A percentile compares a stretch with the other conserved stretches of the same genome.
Conservation (phyloP, 2,113 vertebrate genomes). For the Sterrhoptilus dennistouni region DNA sequence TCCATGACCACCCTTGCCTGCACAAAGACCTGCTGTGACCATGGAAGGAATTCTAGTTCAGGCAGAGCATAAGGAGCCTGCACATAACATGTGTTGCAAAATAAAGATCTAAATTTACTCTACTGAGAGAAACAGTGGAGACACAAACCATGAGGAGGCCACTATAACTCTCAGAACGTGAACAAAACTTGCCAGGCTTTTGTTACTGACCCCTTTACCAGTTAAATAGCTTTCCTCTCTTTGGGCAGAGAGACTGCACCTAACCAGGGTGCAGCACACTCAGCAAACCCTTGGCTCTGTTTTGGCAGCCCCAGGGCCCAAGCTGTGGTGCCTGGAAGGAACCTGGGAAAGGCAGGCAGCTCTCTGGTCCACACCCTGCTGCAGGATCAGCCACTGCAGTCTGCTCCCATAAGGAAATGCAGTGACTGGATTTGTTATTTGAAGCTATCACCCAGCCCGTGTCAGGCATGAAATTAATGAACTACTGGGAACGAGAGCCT, state of each 20-base stretch:
- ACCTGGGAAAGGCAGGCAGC: neutral
- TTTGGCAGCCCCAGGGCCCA: neutral
- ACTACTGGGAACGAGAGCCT: neutral
- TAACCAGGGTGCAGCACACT: neutral
- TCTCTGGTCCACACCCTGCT: neutral
- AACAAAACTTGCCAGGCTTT: neutral
- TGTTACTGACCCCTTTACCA: neutral
- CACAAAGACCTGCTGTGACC: neutral
- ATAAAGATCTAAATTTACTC: neutral
- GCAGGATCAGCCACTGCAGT: neutral
- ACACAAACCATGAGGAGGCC: rapidly evolving
- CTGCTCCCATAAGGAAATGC: neutral
- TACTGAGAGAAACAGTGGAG: neutral
- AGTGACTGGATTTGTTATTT: neutral
- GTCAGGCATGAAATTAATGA: neutral
- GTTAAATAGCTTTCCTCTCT: neutral
- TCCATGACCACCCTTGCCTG: rapidly evolving
- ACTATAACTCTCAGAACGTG: neutral
- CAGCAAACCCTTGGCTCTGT: neutral
- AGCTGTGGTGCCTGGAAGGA: neutral
- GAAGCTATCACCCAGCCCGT: neutral
- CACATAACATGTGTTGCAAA: neutral
- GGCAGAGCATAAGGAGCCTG: neutral
- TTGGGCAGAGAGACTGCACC: neutral
- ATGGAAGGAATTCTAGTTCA: neutral